Conservation (phyloP, 2,113 vertebrate species). For the Hymenochirus boettgeri region DNA sequence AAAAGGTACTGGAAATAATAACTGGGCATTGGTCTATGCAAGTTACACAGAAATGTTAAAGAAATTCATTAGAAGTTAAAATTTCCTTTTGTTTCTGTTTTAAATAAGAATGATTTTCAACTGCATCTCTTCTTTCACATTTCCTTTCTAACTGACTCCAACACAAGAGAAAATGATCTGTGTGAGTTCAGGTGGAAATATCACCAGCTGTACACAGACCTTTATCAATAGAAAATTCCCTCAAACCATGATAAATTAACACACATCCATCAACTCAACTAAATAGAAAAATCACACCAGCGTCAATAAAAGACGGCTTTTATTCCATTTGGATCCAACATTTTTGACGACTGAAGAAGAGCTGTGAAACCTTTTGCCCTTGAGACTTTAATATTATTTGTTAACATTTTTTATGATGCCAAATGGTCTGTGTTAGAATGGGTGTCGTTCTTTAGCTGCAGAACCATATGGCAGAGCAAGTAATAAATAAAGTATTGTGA, state of each 20-base stretch:
- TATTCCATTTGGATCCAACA: conserved; percentile 56
- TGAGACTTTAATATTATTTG: conserved; percentile 79
- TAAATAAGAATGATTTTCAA: no score
- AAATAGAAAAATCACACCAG: conserved; percentile 31
- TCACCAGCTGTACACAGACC: conserved; percentile 16
- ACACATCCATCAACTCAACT: conserved; percentile 12
- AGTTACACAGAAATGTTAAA: no score
- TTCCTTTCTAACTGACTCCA: no score
- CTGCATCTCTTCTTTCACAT: no score
- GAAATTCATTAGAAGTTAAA: no score
- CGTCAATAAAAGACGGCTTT: conserved; percentile 31
- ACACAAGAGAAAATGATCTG: conserved; percentile 13
- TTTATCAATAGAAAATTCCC: conserved; percentile 32
- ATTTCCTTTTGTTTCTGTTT: no score
- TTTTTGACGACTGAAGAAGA: conserved; percentile 59
- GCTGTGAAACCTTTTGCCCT: conserved; percentile 68
- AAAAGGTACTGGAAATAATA: no score
- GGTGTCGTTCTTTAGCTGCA: conserved; percentile 76
- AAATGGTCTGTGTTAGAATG: conserved; percentile 74
- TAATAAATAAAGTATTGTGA: conserved; percentile 85
- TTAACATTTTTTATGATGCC: conserved; percentile 81
- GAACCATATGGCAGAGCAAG: conserved; percentile 76
- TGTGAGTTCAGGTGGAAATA: conserved; percentile 20
- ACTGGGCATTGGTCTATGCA: no score
- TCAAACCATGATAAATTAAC: conserved; percentile 34